A percentile compares a stretch with the other conserved stretches of the same genome.
These are phyloP conservation scores for Phalacrocorax carbo DNA, from an alignment of 2,113 vertebrate species.

Conservation along the genomic window DNA sequence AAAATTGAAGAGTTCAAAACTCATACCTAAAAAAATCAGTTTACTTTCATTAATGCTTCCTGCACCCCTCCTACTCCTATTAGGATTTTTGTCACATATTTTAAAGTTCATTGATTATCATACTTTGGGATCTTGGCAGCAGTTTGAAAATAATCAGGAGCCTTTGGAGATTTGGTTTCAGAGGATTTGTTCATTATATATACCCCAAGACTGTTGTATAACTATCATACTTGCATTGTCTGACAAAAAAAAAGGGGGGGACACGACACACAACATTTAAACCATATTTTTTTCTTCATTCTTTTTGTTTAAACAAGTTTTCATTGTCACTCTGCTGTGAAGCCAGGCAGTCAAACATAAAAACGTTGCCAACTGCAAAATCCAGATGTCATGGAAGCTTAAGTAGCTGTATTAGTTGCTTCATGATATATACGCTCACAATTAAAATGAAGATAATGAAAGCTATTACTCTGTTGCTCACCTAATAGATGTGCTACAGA, in stretches of 20 bases:
- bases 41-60: background rate
- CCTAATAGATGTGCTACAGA: background rate
- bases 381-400: background rate
- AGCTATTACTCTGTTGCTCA: background rate
- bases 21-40: background rate
- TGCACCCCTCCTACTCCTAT: background rate
- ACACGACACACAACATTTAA: background rate
- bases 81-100: background rate
- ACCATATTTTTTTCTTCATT: background rate
- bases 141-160: constrained; percentile 10
- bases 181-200: background rate
- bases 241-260: background rate
- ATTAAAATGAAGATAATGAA: background rate
- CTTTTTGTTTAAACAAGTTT: background rate
- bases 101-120: constrained; percentile 18
- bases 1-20: background rate
- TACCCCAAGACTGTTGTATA: background rate
- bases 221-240: background rate
- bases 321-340: background rate
- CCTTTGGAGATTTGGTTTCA: background rate
- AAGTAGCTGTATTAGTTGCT: background rate
- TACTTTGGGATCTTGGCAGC: background rate
- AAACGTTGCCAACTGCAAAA: constrained; percentile 4
- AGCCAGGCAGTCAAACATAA: background rate
- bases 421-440: background rate